Evolutionary conservation across 2,797 vertebrate species (phyloP).

Genomic region (Gymnoscopelus braueri): DNA sequence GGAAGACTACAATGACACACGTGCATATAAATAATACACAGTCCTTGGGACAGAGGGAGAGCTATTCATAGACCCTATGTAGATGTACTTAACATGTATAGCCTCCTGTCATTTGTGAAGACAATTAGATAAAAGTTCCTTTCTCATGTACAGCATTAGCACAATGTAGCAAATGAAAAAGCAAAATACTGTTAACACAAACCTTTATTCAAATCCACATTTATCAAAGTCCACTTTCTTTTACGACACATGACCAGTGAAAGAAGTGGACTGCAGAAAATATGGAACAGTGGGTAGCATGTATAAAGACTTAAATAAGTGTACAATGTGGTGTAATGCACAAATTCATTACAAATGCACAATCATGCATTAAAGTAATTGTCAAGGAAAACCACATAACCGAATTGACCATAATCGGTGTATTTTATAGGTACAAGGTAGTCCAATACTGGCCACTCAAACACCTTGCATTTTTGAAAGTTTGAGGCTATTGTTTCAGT

Average conservation of each 20-base stretch:
- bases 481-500: too few relatives aligned
- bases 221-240: too few relatives aligned
- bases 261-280: neutral
- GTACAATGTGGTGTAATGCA: slow-evolving; percentile 1
- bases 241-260: too few relatives aligned
- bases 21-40: slow-evolving; percentile 21
- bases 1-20: slow-evolving; percentile 18
- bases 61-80: neutral
- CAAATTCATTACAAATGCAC: neutral
- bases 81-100: neutral
- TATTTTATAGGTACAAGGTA: slow-evolving; percentile 13
- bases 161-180: too few relatives aligned
- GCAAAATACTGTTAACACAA: too few relatives aligned
- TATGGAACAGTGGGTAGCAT: slow-evolving; percentile 10
- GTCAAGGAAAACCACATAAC: neutral
- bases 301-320: slow-evolving; percentile 10
- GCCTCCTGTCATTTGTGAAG: too few relatives aligned
- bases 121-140: too few relatives aligned
- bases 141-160: too few relatives aligned
- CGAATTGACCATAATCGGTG: slow-evolving; percentile 7
- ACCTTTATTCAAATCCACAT: too few relatives aligned
- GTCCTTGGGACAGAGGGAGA: slow-evolving; percentile 5
- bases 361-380: slow-evolving; percentile 17
- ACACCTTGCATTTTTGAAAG: neutral
- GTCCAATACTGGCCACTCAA: slow-evolving; percentile 30